Evolutionary conservation across 2,888 invertebrate genomes (phyloP).

Genomic region (Hermaeophaga mercurialis): DNA sequence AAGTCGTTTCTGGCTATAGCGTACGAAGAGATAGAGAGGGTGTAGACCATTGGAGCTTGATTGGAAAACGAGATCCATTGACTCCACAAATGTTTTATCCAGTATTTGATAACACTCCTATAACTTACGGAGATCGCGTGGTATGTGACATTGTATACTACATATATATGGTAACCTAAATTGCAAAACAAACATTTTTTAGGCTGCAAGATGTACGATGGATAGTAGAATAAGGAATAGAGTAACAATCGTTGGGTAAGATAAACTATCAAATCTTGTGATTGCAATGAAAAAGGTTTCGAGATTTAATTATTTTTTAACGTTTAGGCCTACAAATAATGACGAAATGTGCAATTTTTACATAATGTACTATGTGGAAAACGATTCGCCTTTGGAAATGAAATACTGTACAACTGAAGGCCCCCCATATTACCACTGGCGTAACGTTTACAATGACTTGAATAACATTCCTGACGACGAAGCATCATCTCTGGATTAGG

Average conservation of each 20-base stretch:
- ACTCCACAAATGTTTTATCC: slow-evolving; percentile 96
- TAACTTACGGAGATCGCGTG: slow-evolving; percentile 73
- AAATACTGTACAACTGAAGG: slow-evolving; percentile 86
- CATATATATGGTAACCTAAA: not conserved
- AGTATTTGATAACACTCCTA: slow-evolving; percentile 66
- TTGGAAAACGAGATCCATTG: slow-evolving; percentile 87
- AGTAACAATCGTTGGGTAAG: slow-evolving; percentile 46
- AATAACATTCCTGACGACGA: slow-evolving; percentile 78
- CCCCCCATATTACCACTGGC: slow-evolving; percentile 87
- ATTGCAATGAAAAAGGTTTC: too few species aligned
- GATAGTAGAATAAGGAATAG: slow-evolving; percentile 43
- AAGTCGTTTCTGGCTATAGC: slow-evolving; percentile 82
- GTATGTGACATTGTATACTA: slow-evolving; percentile 31
- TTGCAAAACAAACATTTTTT: too few species aligned
- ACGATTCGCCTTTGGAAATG: slow-evolving; percentile 72
- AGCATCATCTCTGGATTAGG: slow-evolving; percentile 63
- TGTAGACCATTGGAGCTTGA: slow-evolving; percentile 75
- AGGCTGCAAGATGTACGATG: slow-evolving; percentile 94
- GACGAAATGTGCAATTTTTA: slow-evolving; percentile 98
- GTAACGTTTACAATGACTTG: slow-evolving; percentile 63
- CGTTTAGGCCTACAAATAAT: slow-evolving; percentile 74
- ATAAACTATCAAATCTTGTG: not conserved
- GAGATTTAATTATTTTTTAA: slow-evolving; percentile 10
- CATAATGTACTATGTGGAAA: slow-evolving; percentile 89
- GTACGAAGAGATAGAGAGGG: slow-evolving; percentile 64